Base-by-base conservation (phyloP, 2,113 vertebrate species). In the Recurvirostra avosetta region DNA sequence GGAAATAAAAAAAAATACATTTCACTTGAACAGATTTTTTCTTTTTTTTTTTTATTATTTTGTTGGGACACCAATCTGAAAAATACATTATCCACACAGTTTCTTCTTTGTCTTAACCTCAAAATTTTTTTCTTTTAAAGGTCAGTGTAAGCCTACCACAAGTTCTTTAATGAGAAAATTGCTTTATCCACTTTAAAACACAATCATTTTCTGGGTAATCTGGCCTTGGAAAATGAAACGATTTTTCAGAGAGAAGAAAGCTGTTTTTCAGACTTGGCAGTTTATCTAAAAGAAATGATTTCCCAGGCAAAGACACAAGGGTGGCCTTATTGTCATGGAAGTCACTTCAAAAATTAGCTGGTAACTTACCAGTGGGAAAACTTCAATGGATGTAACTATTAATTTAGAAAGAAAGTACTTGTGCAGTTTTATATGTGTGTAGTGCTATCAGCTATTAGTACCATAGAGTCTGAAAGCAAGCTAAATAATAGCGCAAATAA, bases 111-210 rank as follows among this genome's bases (percentile, higher is more conserved):
- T 91, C 71, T 94, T 86, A 89, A 78, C 41, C 26, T 66, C 71
- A 40, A 52, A 15, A 59, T 16, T 34, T 55, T 74, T 84, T 87
- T n/a, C 45, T 89, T 95, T 77, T 79, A 96, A 96, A 95, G 92
- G 93, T 95, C 92, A 96, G 29, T 63, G 38, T 81, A 93, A 96
- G 49, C 65, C 45, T 95, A 84, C 59, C 52, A 84, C 72, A 77
- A 93, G 74, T 87, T 78, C 92, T 97, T 95, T 96, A 97, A 97
- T 97, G 88, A 95, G 94, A 94, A 95, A 96, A 97, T 94, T 91
- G 86, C 65, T 95, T 96, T 95, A 90, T 95, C 81, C 77, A 85
- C 78, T 95, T 95, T 96, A 96, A 96, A 97, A 94, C 59, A 95
- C 71, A 89, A 95, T 95, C 70, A 85, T 97, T 96, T 96, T 86